Evolutionary conservation across 2,113 vertebrate genomes (phyloP).

Genomic region (Boleophthalmus pectinirostris): DNA sequence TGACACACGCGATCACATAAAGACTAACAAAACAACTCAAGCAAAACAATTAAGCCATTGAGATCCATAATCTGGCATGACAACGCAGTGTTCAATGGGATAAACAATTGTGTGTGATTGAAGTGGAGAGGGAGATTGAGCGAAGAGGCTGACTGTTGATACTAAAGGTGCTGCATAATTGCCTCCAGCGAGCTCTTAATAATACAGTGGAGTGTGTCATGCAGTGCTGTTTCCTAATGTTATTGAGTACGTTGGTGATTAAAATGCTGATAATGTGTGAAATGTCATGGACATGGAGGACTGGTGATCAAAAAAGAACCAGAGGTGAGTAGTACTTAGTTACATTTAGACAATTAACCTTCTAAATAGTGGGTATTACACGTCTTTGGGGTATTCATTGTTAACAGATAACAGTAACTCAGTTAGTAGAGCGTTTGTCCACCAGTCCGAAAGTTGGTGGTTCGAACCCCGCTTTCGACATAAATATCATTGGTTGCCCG

Average conservation of each 20-base stretch:
- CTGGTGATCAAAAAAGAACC: constrained; percentile 2
- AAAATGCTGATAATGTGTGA: constrained; percentile 23
- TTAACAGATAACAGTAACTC: too few species aligned
- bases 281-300: neutral
- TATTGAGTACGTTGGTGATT: constrained; percentile 23
- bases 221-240: constrained; percentile 30
- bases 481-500: too few species aligned
- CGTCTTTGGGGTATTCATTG: too few species aligned
- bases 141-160: constrained; percentile 12
- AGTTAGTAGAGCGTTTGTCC: too few species aligned
- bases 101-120: neutral
- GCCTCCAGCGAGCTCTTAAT: constrained; percentile 36
- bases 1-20: neutral
- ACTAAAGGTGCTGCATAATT: constrained; percentile 11
- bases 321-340: neutral
- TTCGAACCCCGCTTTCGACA: too few species aligned
- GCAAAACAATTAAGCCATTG: constrained; percentile 1
- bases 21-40: constrained; percentile 1
- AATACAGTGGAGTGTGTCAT: constrained; percentile 21
- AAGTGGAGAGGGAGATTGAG: constrained; percentile 18
- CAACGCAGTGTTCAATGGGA: neutral
- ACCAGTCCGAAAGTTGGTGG: too few species aligned
- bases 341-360: too few species aligned
- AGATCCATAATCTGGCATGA: neutral
- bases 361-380: too few species aligned